Base-by-base conservation (phyloP, 2,113 vertebrate species). In the Zosterops japonicus region DNA sequence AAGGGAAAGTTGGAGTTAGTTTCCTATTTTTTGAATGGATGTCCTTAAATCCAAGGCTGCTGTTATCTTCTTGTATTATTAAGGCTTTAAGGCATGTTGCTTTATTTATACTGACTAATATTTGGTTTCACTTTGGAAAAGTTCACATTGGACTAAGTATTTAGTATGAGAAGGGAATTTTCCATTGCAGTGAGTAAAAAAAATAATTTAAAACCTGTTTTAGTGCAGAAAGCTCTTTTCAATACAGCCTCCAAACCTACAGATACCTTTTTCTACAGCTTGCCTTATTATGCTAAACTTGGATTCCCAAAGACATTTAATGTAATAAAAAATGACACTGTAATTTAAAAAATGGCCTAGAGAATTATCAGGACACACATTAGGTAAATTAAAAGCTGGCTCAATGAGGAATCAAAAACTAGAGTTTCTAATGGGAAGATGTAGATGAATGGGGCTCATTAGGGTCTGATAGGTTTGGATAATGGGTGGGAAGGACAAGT, bases 401-500 rank as follows among this genome's bases (percentile, higher is more conserved):
- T 92, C 36, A 59, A 27, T 25, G n/a, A 75, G n/a, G 71, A 93
- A 59, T 78, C 64, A 64, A 89, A 81, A 74, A 2, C 53, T 52
- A 25, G 25, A 64, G 6, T 77, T 90, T 92, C 60, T 82, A 68
- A 67, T 90, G 72, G 71, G 65, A 89, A 94, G 80, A 91, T 84
- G 31, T 75, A 87, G 87, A 92, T 87, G 77, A 92, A 91, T 94
- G 64, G n/a, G 52, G 49, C 87, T 94, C 89, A 87, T 94, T 95
- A 95, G 83, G 52, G 41, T 70, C 39, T 92, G 80, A 71, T 90
- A 75, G 35, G 36, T 89, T 90, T 81, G 77, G 49, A 64, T 94
- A 95, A 92, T 74, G 85, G 74, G 36, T 89, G 89, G 77, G 72
- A 91, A 94, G 61, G 77, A 87, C 60, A 94, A 95, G 89, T 19